phyloP scores from a whole-genome alignment of 2,888 invertebrate genomes.

The Xanthia icteritia region DNA sequence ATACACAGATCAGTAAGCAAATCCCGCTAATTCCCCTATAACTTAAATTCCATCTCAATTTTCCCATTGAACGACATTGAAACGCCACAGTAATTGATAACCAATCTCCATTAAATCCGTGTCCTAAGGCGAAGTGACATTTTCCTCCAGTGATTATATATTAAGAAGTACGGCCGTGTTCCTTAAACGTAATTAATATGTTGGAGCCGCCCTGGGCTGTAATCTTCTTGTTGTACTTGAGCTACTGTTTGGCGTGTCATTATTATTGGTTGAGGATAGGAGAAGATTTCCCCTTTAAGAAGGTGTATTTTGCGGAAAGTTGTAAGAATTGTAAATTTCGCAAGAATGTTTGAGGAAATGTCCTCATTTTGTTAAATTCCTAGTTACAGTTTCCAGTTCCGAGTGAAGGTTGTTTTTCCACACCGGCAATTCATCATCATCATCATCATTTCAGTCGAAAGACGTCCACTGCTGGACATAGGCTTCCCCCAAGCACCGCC shows the following conservation, averaged over 20 bases:
- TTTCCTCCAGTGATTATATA: constrained; percentile 58
- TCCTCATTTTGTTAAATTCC: not conserved
- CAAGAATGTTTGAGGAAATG: not conserved
- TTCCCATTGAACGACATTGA: constrained; percentile 9
- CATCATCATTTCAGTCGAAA: too few relatives aligned
- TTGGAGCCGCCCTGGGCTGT: constrained; percentile 70
- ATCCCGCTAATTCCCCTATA: not conserved
- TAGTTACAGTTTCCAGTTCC: not conserved
- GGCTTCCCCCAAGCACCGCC: too few relatives aligned
- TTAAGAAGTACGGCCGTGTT: constrained; percentile 62
- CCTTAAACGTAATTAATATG: constrained; percentile 73
- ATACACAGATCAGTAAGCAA: not conserved
- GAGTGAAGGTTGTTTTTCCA: not conserved
- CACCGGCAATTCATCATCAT: too few relatives aligned
- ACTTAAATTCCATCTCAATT: not conserved
- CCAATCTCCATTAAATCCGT: constrained; percentile 54
- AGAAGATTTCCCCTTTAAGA: not conserved
- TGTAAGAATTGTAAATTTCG: not conserved
- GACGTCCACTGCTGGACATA: too few relatives aligned
- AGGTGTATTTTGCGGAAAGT: not conserved
- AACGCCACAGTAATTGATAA: constrained; percentile 48
- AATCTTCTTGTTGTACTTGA: constrained; percentile 75
- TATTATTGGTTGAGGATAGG: constrained; percentile 9
- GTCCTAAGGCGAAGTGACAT: constrained; percentile 62
- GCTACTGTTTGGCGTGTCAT: constrained; percentile 69